A percentile compares a stretch with the other conserved stretches of the same genome.
These are phyloP conservation scores for Machaerirhynchus nigripectus DNA, from an alignment of 2,113 vertebrate species.

Conservation along the genomic window DNA sequence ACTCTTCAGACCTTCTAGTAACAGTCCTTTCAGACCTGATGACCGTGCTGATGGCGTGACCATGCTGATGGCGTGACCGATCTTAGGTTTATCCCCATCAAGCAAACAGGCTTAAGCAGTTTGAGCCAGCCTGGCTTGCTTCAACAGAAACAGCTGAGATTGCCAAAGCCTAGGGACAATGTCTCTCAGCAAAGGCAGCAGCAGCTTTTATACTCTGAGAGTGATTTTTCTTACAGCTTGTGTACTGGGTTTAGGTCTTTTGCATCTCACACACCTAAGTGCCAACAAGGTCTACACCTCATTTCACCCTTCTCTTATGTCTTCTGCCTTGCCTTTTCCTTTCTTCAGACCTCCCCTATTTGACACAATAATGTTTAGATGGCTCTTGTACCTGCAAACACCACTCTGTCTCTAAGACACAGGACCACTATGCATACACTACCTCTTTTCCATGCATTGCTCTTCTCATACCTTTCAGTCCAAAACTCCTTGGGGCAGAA, in stretches of 20 bases:
- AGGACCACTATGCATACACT: background rate
- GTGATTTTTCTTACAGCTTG: background rate
- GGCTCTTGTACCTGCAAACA: background rate
- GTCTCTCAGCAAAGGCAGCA: background rate
- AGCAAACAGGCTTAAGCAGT: background rate
- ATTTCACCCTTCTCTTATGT: background rate
- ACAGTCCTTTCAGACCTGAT: background rate
- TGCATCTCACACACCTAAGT: background rate
- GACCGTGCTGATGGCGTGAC: background rate
- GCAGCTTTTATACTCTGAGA: background rate
- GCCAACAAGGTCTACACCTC: background rate
- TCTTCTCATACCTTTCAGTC: background rate
- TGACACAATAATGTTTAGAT: background rate
- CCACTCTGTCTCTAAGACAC: background rate
- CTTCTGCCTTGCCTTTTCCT: background rate
- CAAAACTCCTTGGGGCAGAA: background rate
- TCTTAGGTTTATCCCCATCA: background rate
- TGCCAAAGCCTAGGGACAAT: background rate
- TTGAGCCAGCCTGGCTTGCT: background rate
- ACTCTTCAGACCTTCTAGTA: too few species aligned
- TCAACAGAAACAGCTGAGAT: background rate
- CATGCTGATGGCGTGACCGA: fast-evolving
- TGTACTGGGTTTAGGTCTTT: background rate
- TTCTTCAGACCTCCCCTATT: background rate
- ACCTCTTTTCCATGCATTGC: background rate